Base-by-base conservation (phyloP, 2,888 invertebrate species). In the Hanleya hanleyi region DNA sequence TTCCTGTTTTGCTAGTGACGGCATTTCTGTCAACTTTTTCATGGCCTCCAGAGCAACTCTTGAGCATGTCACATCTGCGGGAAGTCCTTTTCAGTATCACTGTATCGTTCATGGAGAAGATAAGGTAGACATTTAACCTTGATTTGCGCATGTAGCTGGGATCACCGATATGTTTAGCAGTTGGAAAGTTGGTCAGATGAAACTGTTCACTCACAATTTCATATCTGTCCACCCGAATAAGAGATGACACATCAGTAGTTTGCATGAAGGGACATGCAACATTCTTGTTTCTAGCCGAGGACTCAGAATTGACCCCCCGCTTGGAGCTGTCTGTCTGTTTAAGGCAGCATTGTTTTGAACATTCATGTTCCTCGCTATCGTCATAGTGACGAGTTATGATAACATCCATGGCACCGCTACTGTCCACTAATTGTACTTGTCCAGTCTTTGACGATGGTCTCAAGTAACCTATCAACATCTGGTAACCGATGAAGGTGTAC, bases 391-490 rank as follows among this genome's bases (percentile, higher is more conserved):
- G 7, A 4, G 57, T 15, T 15, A 57, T 26, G 12, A 57, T 70
- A 49, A 74, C 51, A 57, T 64, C 65, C 6, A 74, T 29, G 12
- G 49, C 36, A 41, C 78, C 78, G 33, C 79, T 76, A 41, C 36
- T 35, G 67, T 82, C 82, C 41, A 51, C 61, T n/a, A 82, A 67
- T 4, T 74, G 67, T 33, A 77, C 50, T 62, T 70, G 36, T 15
- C 78, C 80, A 37, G 74, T 77, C 33, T 69, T 67, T 18, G 69
- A 70, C 69, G 69, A 65, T 4, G 69, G 9, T 15, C 73, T 65
- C 18, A 82, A 65, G 29, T 75, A 49, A 9, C 80, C 81, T 35
- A 77, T 22, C 29, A 81, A 51, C 32, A 79, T 47, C 82, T 82
- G 75, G 38, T 77, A 80, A 7, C n/a, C n/a, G n/a, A n/a, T n/a